Conservation (phyloP, 1,140 invertebrate species). For the Micrasema minimum region DNA sequence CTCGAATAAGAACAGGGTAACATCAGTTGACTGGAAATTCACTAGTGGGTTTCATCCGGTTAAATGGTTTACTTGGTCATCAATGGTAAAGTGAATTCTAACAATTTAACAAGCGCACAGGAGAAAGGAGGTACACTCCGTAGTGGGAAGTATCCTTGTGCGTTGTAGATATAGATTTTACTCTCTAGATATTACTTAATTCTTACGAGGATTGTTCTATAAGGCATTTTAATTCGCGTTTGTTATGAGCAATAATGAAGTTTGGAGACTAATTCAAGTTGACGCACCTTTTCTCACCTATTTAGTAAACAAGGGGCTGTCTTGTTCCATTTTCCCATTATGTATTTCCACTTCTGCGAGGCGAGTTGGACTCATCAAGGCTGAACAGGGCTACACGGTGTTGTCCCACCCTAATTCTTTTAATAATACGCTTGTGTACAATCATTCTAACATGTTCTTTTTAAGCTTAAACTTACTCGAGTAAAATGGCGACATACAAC, state of each 20-base stretch:
- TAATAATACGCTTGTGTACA: conserved; percentile 46
- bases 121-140: conserved; percentile 39
- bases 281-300: conserved; percentile 18
- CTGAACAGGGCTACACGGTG: conserved; percentile 5
- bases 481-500: conserved; percentile 3
- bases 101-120: conserved; percentile 51
- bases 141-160: conserved; percentile 45
- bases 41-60: conserved; percentile 44
- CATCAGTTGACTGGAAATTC: conserved; percentile 51
- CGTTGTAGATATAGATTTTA: conserved; percentile 49
- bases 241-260: conserved; percentile 42
- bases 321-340: not conserved
- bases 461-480: conserved; percentile 40
- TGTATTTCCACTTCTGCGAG: conserved; percentile 2
- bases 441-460: conserved; percentile 37
- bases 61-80: conserved; percentile 50
- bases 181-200: conserved; percentile 41
- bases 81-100: conserved; percentile 55
- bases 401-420: conserved; percentile 13
- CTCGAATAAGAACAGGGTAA: conserved; percentile 52
- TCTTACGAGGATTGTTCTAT: conserved; percentile 21
- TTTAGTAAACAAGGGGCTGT: not conserved
- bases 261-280: conserved; percentile 20
- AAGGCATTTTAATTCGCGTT: conserved; percentile 44
- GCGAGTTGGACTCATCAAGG: conserved; percentile 22